These are phyloP conservation scores for Cotesia vestalis DNA, from an alignment of 1,140 invertebrate genomes.

Conservation along the genomic window DNA sequence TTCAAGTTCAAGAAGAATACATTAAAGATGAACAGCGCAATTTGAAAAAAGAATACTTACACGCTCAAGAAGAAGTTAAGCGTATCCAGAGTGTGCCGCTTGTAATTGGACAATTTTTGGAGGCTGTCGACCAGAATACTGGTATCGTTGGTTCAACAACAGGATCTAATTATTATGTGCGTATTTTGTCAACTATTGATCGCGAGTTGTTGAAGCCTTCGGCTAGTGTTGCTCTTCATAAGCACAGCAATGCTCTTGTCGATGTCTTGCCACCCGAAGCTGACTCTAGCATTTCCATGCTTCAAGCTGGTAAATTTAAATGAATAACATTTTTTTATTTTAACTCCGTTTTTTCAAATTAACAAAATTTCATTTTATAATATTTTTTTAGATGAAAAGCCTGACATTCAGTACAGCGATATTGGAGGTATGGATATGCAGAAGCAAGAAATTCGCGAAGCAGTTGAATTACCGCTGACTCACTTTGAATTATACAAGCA, in stretches of 20 bases:
- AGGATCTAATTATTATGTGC: conserved; percentile 97
- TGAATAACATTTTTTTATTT: not conserved
- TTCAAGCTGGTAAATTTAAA: conserved; percentile 78
- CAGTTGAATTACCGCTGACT: conserved; percentile 96
- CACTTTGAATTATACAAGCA: conserved; percentile 99
- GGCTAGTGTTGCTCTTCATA: conserved; percentile 95
- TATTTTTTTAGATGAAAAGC: conserved; percentile 87
- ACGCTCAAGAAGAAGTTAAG: conserved; percentile 98
- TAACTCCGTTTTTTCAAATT: not conserved
- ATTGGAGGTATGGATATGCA: conserved; percentile 99
- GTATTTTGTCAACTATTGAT: conserved; percentile 96
- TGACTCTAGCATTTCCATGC: conserved; percentile 97
- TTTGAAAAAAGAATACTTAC: conserved; percentile 96
- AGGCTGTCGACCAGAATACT: conserved; percentile 98
- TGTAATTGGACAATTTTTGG: conserved; percentile 97
- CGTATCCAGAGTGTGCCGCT: conserved; percentile 96
- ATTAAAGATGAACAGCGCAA: conserved; percentile 99
- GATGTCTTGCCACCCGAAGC: conserved; percentile 97
- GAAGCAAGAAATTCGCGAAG: conserved; percentile 99
- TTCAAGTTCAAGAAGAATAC: conserved; percentile 97
- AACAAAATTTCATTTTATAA: conserved; percentile 26
- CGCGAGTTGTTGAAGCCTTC: conserved; percentile 95
- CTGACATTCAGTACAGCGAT: conserved; percentile 95
- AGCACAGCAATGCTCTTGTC: conserved; percentile 97
- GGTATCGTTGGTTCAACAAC: conserved; percentile 85